Conservation (phyloP, 2,797 vertebrate species). For the Microctenopoma steveboyesi region DNA sequence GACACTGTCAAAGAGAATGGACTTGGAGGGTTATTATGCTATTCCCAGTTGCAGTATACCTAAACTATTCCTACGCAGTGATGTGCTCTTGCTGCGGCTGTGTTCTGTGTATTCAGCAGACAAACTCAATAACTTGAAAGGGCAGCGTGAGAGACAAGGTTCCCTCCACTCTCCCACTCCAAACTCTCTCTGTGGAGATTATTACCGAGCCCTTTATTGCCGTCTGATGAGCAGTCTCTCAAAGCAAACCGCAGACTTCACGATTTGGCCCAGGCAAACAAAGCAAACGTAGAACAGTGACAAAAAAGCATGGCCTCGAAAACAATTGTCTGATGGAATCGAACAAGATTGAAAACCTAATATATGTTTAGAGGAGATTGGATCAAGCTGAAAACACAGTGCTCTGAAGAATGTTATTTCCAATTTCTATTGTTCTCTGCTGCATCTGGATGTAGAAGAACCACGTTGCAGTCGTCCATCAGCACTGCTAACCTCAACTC, state of each 20-base stretch:
- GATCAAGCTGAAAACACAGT: slow-evolving; percentile 50
- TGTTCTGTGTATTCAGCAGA: slow-evolving; percentile 71
- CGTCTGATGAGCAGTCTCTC: slow-evolving; percentile 51
- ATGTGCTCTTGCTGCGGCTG: slow-evolving; percentile 38
- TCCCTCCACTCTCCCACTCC: slow-evolving; percentile 50
- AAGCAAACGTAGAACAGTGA: slow-evolving; percentile 41
- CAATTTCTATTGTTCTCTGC: slow-evolving; percentile 25
- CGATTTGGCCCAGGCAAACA: slow-evolving; percentile 21
- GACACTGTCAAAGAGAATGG: slow-evolving; percentile 24
- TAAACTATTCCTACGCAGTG: slow-evolving; percentile 19
- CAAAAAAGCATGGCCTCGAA: slow-evolving; percentile 52
- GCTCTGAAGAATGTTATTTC: slow-evolving; percentile 48
- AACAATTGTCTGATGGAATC: slow-evolving; percentile 59
- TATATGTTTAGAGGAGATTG: slow-evolving; percentile 49
- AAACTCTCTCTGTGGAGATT: slow-evolving; percentile 60
- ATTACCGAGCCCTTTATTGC: slow-evolving; percentile 62
- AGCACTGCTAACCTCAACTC: slow-evolving; percentile 19
- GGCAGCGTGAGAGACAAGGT: slow-evolving; percentile 62
- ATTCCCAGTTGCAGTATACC: slow-evolving; percentile 39
- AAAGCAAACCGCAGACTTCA: slow-evolving; percentile 27
- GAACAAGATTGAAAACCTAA: slow-evolving; percentile 65
- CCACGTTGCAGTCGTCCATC: slow-evolving; percentile 58
- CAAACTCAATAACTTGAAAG: slow-evolving; percentile 78
- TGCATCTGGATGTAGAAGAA: slow-evolving; percentile 35
- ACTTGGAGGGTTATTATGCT: slow-evolving; percentile 29